Conservation (phyloP, 2,113 vertebrate species). For the Colaptes auratus region DNA sequence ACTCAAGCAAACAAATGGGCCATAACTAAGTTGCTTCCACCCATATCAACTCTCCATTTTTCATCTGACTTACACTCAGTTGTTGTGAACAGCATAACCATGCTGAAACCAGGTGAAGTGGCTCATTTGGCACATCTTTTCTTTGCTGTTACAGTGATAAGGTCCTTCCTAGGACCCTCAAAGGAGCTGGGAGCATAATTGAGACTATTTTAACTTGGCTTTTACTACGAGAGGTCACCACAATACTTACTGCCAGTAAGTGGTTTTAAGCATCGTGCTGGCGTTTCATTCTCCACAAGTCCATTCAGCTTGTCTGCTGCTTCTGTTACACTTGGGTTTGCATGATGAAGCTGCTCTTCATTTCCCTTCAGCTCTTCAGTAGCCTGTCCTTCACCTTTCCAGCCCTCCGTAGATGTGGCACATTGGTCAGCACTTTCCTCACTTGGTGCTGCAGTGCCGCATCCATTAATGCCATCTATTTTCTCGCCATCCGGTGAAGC, state of each 20-base stretch:
- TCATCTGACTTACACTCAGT: neutral
- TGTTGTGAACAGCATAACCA: neutral
- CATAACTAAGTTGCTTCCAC: neutral
- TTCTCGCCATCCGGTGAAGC: conserved; percentile 28
- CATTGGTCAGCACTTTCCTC: conserved; percentile 12
- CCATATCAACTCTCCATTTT: neutral
- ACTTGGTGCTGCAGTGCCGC: neutral
- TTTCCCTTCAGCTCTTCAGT: conserved; percentile 16
- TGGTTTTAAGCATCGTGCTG: neutral
- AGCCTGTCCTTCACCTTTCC: conserved; percentile 20
- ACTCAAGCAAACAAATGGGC: neutral
- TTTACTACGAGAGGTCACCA: neutral
- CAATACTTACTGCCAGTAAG: conserved; percentile 70
- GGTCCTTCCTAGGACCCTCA: neutral
- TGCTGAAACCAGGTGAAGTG: neutral
- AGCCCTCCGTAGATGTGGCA: conserved; percentile 11
- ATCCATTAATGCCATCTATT: conserved; percentile 22
- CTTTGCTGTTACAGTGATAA: neutral
- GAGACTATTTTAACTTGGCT: neutral
- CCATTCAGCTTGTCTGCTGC: neutral
- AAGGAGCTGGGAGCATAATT: neutral
- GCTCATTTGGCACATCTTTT: neutral
- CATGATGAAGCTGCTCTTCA: neutral
- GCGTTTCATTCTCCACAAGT: conserved; percentile 6
- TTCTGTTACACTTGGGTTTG: neutral